Evolutionary conservation across 2,113 vertebrate genomes (phyloP), one percentile per base, ranked within the genome.

Genomic region (Scomber colias): DNA sequence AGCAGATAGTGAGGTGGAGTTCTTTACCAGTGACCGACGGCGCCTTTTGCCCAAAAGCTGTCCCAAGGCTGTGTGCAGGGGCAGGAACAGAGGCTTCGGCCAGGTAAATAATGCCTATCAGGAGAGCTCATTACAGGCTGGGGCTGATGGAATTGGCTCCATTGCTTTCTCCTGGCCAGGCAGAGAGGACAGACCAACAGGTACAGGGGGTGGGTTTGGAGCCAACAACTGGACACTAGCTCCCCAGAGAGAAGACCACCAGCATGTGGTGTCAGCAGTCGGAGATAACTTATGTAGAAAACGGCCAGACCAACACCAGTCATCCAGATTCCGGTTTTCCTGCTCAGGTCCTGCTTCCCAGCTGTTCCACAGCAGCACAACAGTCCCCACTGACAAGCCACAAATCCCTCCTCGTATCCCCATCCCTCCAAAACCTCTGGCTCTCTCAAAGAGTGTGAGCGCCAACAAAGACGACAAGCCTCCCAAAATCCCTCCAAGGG

Each of bases 71-170:
- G 92, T 96, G 0, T 91, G 94, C 71, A 90, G 96, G 45, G 92
- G 95, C 27, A 96, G 95, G 87, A 97, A 94, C 88, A 93, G 95
- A 19, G 96, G 95, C 50, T 96, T 89, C 0, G 97, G 97, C 44
- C 96, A 97, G 54, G 95, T 97, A 69, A 99, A 99, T 84, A 94
- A 96, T 0, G 97, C 97, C 0, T 99, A 97, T 82, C 95, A 95
- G 54, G 97, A 96, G 13, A 82, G 91, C 7, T 90, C 91, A 5
- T 17, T 75, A 13, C 71, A 6, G 13, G 48, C 77, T 4, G 45
- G 53, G 3, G 44, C 35, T 5, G 51, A 75, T 27, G 84, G 79
- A 10, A 1, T 16, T 15, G 77, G 49, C 55, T 76, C 75, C 30
- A 53, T 77, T 11, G 91, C 88, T 40, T 91, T 91, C 49, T 92